Evolutionary conservation across 2,888 invertebrate species (phyloP).

Genomic region (Caradrina clavipalpis): DNA sequence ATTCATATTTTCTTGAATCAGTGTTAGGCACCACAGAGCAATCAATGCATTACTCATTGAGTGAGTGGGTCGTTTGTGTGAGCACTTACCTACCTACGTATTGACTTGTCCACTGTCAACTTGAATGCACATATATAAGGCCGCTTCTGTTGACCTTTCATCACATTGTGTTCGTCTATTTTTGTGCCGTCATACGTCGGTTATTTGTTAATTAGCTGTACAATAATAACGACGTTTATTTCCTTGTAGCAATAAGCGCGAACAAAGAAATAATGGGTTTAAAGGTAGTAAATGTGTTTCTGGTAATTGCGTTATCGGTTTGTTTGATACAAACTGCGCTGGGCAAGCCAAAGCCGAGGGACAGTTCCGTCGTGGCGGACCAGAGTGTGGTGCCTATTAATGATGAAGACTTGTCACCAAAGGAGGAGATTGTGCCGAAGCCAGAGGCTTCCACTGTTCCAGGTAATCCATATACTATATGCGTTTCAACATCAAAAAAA

Average conservation of each 20-base stretch:
- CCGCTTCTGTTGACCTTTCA: conserved; percentile 67
- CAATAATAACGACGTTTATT: conserved; percentile 52
- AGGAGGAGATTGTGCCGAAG: conserved; percentile 4
- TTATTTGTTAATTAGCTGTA: conserved; percentile 51
- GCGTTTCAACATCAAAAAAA: no score
- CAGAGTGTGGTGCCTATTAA: conserved; percentile 31
- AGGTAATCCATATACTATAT: conserved; percentile 26
- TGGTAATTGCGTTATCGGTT: conserved; percentile 56
- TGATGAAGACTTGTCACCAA: conserved; percentile 10
- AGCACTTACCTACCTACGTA: conserved; percentile 10
- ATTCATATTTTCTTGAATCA: conserved; percentile 46
- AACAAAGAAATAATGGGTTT: conserved; percentile 66
- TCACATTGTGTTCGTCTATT: conserved; percentile 64
- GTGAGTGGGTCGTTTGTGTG: conserved; percentile 34
- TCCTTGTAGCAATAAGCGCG: conserved; percentile 39
- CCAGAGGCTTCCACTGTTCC: neutral
- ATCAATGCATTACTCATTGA: conserved; percentile 53
- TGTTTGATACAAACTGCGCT: conserved; percentile 60
- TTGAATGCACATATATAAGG: conserved; percentile 59
- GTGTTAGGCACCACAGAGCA: conserved; percentile 30
- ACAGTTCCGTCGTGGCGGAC: conserved; percentile 39
- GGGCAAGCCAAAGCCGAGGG: conserved; percentile 65
- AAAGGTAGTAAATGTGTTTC: conserved; percentile 49
- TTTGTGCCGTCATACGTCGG: conserved; percentile 43
- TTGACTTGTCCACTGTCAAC: conserved; percentile 38